phyloP scores from a whole-genome alignment of 2,113 vertebrate species.

The Cochlearius cochlearius region DNA sequence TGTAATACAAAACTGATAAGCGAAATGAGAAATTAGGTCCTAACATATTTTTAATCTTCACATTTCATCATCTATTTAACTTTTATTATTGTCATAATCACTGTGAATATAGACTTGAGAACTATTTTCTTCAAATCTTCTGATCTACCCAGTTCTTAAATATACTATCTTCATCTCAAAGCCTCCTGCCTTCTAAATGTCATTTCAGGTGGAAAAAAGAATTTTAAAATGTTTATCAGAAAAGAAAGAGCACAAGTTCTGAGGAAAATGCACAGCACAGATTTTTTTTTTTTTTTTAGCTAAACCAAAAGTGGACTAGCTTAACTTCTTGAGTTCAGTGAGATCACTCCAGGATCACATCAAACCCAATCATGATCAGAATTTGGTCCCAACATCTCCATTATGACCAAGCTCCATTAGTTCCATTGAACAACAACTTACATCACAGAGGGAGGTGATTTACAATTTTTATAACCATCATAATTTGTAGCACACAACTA shows the following conservation, averaged over 20 bases:
- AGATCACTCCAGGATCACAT: background rate
- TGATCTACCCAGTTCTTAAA: background rate
- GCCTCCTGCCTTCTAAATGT: background rate
- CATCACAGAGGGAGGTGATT: background rate
- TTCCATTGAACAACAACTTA: background rate
- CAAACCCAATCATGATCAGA: background rate
- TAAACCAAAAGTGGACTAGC: background rate
- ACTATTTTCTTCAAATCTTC: background rate
- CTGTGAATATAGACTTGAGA: background rate
- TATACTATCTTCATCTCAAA: background rate
- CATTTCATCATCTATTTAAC: background rate
- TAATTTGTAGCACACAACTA: constrained; percentile 15
- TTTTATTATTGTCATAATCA: background rate
- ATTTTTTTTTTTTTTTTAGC: rapidly evolving
- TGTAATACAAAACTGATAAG: background rate
- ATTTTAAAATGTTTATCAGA: background rate
- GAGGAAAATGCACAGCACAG: background rate
- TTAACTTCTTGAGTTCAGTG: background rate
- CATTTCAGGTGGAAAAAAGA: background rate
- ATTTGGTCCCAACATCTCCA: background rate
- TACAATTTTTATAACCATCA: constrained; percentile 26
- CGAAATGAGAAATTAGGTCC: background rate
- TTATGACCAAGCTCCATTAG: background rate
- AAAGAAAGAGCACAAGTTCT: background rate
- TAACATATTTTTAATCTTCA: background rate